phyloP scores from a whole-genome alignment of 2,113 vertebrate species.

The Phocoena phocoena region DNA sequence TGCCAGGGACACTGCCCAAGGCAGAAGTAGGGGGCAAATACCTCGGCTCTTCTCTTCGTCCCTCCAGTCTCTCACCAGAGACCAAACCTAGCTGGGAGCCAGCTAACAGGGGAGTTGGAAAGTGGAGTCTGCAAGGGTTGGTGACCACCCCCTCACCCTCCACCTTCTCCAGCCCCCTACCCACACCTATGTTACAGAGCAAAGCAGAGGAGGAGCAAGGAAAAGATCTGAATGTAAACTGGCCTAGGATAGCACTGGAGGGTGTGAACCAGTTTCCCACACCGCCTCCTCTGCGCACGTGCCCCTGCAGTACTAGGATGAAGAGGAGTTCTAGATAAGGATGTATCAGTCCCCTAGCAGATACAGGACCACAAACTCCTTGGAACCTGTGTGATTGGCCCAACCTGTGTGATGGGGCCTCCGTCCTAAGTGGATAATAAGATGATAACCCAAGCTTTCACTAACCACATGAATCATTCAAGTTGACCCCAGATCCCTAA shows the following conservation, averaged over 20 bases:
- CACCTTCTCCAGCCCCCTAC: neutral
- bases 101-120: neutral
- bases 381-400: neutral
- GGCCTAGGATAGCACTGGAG: neutral
- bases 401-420: neutral
- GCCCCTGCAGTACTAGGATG: neutral
- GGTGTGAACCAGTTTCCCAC: neutral
- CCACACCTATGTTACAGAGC: neutral
- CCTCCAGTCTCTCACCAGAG: neutral
- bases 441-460: neutral
- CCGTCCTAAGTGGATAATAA: neutral
- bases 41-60: neutral
- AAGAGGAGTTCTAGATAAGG: neutral
- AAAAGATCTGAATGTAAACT: neutral
- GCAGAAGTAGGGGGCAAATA: neutral
- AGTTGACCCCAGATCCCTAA: neutral
- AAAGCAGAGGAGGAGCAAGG: neutral
- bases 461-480: neutral
- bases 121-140: neutral
- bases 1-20: neutral
- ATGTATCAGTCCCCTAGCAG: neutral
- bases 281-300: accelerated
- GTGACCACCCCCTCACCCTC: neutral
- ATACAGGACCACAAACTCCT: neutral
- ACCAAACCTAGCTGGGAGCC: neutral